phyloP scores from a whole-genome alignment of 2,888 invertebrate species.

The Campoplex capitator region DNA sequence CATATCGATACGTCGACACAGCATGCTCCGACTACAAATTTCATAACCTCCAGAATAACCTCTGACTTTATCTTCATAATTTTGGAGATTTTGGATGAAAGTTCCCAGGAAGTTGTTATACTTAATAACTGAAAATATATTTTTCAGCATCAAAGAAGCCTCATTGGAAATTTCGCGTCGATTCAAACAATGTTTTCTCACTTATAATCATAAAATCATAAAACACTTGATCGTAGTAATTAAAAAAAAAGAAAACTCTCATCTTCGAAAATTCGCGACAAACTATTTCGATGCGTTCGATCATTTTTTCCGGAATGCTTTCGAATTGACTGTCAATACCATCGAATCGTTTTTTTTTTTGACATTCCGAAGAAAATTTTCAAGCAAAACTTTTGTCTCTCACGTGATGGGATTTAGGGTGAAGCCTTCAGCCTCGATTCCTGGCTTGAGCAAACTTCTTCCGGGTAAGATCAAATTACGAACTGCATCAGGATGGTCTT shows the following conservation, averaged over 20 bases:
- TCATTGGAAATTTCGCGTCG: neutral
- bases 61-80: neutral
- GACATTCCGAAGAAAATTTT: neutral
- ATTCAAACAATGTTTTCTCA: neutral
- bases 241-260: neutral
- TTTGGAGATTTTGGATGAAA: neutral
- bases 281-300: too few species aligned
- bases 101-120: neutral
- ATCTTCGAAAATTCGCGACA: neutral
- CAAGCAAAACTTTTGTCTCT: neutral
- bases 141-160: neutral
- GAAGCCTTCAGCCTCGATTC: constrained; percentile 54
- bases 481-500: neutral
- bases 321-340: too few species aligned
- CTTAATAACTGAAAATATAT: neutral
- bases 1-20: neutral
- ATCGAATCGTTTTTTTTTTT: neutral
- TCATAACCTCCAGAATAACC: neutral
- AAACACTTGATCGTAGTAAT: neutral
- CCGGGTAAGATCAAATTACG: constrained; percentile 40
- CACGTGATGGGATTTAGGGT: constrained; percentile 13
- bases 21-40: neutral
- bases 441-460: constrained; percentile 72
- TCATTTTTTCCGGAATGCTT: too few species aligned
- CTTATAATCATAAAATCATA: neutral